Evolutionary conservation across 2,113 vertebrate species (phyloP), one percentile per base, ranked within the genome.

Genomic region (Calyptomena viridis): DNA sequence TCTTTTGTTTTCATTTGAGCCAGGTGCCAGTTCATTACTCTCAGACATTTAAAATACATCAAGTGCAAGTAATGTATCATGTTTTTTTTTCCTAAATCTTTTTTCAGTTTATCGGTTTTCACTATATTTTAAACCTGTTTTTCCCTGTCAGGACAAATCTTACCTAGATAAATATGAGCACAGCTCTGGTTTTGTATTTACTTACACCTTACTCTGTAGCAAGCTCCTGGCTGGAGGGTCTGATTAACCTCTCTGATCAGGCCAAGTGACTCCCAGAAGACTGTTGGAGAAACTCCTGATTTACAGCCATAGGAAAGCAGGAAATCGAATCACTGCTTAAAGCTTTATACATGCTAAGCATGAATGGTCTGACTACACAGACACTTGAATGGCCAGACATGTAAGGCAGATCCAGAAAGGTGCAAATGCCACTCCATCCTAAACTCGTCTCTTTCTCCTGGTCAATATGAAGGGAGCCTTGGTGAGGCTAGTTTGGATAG

Each of bases 11-110:
- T 31, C n/a, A 68, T 90, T 56, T 75, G 79, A 89, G 44, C 6
- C 9, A 84, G 56, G 83, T 86, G 58, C 73, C 92, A 89, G 88
- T 84, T 92, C 92, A 92, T 93, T 96, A 92, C 85, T 89, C 56
- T 60, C 75, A 88, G 87, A 67, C 75, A 52, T 78, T 89, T 90
- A 72, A 93, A 96, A 92, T 86, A 76, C 22, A 92, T 84, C 64
- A 90, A 92, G 44, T 84, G 69, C 56, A 94, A 88, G 75, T 42
- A 85, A 86, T 40, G 33, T n/a, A 64, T 39, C 4, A 2, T 4
- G 14, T 18, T 1, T 4, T 82, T 95, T 89, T 87, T 60, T n/a
- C 66, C 64, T 84, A 47, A 78, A 42, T 49, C 12, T 74, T 93
- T 93, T 89, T 89, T 81, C 82, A 63, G 47, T 17, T 78, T n/a